Percentiles rank a stretch among this genome's conserved stretches.
Evolutionary conservation across 1,140 invertebrate genomes (phyloP).

Genomic region (Trichogramma pretiosum): DNA sequence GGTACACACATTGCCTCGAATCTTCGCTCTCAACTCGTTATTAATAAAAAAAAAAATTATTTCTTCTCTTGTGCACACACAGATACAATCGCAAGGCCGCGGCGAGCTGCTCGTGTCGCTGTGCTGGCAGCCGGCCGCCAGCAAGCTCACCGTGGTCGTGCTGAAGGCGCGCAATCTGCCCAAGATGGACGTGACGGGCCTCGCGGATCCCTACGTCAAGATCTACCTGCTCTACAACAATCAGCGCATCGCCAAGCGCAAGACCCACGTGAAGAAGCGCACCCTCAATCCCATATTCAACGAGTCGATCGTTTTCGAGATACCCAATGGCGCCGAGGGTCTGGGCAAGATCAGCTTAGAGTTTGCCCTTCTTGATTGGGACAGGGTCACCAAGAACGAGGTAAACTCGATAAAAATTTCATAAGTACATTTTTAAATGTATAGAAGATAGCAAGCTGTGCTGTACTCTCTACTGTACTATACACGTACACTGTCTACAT

Average conservation of each 20-base stretch:
- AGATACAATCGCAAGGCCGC: conserved; percentile 80
- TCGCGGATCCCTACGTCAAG: conserved; percentile 93
- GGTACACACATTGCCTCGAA: too few species aligned
- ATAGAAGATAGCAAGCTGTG: too few species aligned
- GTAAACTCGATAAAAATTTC: conserved; percentile 42
- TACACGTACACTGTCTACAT: too few species aligned
- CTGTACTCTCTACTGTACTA: too few species aligned
- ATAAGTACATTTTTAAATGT: conserved; percentile 6
- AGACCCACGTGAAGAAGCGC: conserved; percentile 96
- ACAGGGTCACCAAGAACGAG: conserved; percentile 96
- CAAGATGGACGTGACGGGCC: conserved; percentile 90
- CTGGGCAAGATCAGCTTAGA: conserved; percentile 86
- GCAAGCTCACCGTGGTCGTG: conserved; percentile 80
- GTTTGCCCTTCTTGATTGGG: conserved; percentile 91
- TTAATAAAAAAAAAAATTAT: neutral
- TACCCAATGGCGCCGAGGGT: conserved; percentile 67
- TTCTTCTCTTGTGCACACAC: neutral
- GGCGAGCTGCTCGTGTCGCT: conserved; percentile 86
- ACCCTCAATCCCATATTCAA: conserved; percentile 98
- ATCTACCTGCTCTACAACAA: conserved; percentile 94
- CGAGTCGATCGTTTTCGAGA: conserved; percentile 87
- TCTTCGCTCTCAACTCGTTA: neutral
- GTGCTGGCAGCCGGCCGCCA: conserved; percentile 88
- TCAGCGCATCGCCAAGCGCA: conserved; percentile 97
- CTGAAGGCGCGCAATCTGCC: conserved; percentile 88